Evolutionary conservation across 2,113 vertebrate genomes (phyloP).

Genomic region (Heterochromis multidens): DNA sequence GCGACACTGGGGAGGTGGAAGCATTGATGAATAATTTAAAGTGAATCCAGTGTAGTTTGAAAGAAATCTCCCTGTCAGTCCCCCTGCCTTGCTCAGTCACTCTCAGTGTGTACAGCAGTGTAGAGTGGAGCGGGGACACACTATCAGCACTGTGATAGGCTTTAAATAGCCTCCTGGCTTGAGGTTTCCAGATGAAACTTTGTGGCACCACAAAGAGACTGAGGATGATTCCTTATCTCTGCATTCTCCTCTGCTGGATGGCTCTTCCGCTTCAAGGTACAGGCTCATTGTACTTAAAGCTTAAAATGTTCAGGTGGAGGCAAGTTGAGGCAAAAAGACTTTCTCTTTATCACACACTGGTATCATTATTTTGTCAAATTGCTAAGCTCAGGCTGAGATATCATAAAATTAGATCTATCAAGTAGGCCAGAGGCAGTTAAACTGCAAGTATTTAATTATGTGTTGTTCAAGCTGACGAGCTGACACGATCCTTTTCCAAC

Average conservation of each 20-base stretch:
- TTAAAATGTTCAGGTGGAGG: background rate
- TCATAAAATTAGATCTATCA: slow-evolving; percentile 25
- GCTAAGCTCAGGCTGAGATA: slow-evolving; percentile 10
- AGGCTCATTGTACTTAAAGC: background rate
- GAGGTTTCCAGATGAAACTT: slow-evolving; percentile 14
- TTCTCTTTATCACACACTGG: slow-evolving; percentile 2
- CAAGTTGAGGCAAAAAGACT: slow-evolving; percentile 3
- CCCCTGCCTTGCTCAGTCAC: slow-evolving; percentile 8
- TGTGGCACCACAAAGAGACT: slow-evolving; percentile 21
- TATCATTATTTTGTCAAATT: slow-evolving; percentile 40
- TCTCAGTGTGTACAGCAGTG: background rate
- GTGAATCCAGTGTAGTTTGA: slow-evolving; percentile 32
- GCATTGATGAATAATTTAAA: slow-evolving; percentile 67
- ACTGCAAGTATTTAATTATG: slow-evolving; percentile 43
- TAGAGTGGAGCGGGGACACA: slow-evolving; percentile 22
- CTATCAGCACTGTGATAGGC: background rate
- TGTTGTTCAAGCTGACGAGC: slow-evolving; percentile 30
- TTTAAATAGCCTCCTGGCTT: slow-evolving; percentile 23
- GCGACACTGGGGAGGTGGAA: slow-evolving; percentile 30
- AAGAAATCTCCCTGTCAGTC: slow-evolving; percentile 19
- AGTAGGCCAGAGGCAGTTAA: slow-evolving; percentile 35
- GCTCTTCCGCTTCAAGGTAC: slow-evolving; percentile 68
- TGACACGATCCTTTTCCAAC: slow-evolving; percentile 33
- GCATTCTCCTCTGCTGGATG: slow-evolving; percentile 52
- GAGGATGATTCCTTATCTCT: slow-evolving; percentile 30